Evolutionary conservation across 2,888 invertebrate species (phyloP).

Genomic region (Mamestra brassicae): DNA sequence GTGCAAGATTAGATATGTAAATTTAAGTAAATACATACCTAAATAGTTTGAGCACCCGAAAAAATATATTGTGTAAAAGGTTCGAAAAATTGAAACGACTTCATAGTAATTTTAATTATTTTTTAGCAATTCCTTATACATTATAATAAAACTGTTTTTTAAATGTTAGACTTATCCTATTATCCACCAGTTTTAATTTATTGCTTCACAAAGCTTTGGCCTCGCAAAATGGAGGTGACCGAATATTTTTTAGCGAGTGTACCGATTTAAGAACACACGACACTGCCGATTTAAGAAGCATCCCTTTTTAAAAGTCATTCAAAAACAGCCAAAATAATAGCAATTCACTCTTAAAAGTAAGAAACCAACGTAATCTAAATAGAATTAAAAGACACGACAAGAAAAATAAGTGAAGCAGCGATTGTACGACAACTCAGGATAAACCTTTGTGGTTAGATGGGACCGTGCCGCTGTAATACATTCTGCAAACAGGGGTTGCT

Average conservation of each 20-base stretch:
- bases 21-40: no score
- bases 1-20: not conserved
- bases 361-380: conserved; percentile 30
- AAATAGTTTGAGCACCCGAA: no score
- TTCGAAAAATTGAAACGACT: no score
- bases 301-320: not conserved
- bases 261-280: not conserved
- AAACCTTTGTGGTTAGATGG: conserved; percentile 74
- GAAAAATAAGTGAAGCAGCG: conserved; percentile 51
- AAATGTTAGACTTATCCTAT: no score
- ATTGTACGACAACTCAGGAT: conserved; percentile 59
- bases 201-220: no score
- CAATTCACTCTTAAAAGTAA: not conserved
- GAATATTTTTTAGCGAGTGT: not conserved
- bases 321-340: not conserved
- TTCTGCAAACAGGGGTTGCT: conserved; percentile 74
- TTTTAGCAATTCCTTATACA: no score
- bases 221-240: no score
- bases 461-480: conserved; percentile 73
- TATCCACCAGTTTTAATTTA: no score
- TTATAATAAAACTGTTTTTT: no score
- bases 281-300: not conserved
- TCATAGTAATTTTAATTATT: no score
- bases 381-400: conserved; percentile 47
- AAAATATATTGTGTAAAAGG: no score